Base-by-base conservation (phyloP, 1,140 invertebrate species). In the Rhagoletis pomonella region DNA sequence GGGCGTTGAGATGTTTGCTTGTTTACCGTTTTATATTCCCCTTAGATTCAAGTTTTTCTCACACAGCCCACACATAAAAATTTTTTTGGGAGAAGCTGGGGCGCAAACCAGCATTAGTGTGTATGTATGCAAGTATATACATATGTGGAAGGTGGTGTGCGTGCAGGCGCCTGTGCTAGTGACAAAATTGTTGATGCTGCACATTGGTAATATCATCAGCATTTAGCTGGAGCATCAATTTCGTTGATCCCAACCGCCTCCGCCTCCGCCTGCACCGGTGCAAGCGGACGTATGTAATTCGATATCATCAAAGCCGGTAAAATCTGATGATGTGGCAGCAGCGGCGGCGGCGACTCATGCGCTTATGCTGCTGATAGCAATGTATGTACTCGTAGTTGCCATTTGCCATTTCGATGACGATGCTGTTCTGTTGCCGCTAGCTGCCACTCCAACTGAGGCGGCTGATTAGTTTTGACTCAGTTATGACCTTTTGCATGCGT, bases 391-490 rank as follows among this genome's bases (percentile, higher is more conserved):
- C 1, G 29, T 29, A 29, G 29, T 29, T 29, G 12, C 60, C 73
- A n/a, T 58, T 29, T 62, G 60, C 60, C 4, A 14, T 62, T 62
- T 62, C 4, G 12, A 17, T 14, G 12, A 4, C n/a, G 12, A 62
- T 62, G 12, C 12, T 62, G 60, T 4, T 14, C 55, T 47, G 42
- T 6, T 19, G n/a, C 9, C 19, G 73, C 47, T 81, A 47, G 47
- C 19, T 6, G 17, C 73, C 17, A 55, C 10, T 4, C 69, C 4
- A n/a, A 55, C 47, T 81, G 4, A 50, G 44, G 73, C 73, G 44
- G 73, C 73, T 81, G 73, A 81, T 81, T 81, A 81, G 73, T 81
- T 81, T 81, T 81, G 73, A 81, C 73, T 81, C 42, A n/a, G 47
- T 58, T 81, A 81, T 81, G 73, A 81, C 73, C 73, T 81, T 81